Conservation (phyloP, 2,113 vertebrate species). For the Patagioenas fasciata region DNA sequence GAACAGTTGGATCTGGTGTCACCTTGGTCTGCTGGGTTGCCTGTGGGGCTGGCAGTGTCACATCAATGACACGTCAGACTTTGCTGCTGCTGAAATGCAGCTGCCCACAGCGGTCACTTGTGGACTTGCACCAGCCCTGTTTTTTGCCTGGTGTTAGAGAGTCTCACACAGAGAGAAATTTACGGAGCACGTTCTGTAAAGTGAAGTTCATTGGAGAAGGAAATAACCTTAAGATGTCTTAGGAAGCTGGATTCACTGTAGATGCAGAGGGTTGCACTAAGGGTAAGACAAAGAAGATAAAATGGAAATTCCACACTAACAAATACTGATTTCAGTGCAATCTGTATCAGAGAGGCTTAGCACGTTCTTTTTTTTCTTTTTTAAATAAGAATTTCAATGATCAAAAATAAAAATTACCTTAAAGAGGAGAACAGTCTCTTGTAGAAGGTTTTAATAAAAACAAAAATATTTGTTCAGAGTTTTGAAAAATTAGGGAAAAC, state of each 20-base stretch:
- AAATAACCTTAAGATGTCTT: not conserved
- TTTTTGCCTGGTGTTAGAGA: not conserved
- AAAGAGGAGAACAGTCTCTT: not conserved
- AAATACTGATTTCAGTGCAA: not conserved
- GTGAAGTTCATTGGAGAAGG: not conserved
- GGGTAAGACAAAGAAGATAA: not conserved
- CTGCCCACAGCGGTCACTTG: not conserved
- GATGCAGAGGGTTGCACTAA: not conserved
- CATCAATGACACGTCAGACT: not conserved
- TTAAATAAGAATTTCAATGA: not conserved
- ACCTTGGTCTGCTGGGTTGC: no score
- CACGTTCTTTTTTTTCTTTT: not conserved
- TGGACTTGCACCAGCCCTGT: not conserved
- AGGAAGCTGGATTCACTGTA: not conserved
- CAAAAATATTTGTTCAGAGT: not conserved
- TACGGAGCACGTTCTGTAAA: rapidly evolving
- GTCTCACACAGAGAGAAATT: not conserved
- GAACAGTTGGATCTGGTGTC: not conserved
- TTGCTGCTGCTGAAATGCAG: not conserved
- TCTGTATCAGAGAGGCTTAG: not conserved
- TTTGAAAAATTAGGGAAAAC: not conserved
- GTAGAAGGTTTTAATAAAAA: not conserved
- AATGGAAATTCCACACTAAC: not conserved
- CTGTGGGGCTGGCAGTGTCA: not conserved
- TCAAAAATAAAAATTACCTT: not conserved